Conservation (phyloP, 2,113 vertebrate genomes). For the Ceratotherium simum region DNA sequence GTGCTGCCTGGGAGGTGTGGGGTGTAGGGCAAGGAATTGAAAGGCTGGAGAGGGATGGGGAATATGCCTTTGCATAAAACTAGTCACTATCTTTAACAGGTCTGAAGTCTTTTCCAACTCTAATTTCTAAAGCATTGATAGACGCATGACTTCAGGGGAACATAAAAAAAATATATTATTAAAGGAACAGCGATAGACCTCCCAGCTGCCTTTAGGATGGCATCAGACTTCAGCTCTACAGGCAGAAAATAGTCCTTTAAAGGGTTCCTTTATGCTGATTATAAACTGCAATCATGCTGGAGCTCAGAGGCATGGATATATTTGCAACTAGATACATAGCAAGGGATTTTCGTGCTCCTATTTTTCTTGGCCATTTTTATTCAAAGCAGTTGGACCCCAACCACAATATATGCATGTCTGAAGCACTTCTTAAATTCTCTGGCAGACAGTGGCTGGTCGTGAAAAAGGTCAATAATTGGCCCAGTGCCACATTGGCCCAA, state of each 20-base stretch:
- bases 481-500: not conserved
- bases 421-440: not conserved
- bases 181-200: fast-evolving
- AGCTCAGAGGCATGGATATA: not conserved
- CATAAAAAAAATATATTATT: not conserved
- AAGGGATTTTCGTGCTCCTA: not conserved
- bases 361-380: not conserved
- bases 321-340: fast-evolving
- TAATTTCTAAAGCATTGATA: not conserved
- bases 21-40: no score
- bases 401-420: not conserved
- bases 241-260: slow-evolving; percentile 14
- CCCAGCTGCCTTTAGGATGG: not conserved
- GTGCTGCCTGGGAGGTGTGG: not conserved
- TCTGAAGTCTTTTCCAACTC: not conserved
- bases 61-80: not conserved
- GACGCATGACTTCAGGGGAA: not conserved
- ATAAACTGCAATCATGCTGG: not conserved
- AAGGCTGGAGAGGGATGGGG: not conserved
- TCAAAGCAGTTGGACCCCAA: fast-evolving
- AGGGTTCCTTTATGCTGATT: not conserved
- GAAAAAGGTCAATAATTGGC: not conserved
- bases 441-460: not conserved
- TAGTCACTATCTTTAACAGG: not conserved
- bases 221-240: fast-evolving